Base-by-base conservation (phyloP, 1,140 invertebrate genomes). In the Holotrichia oblita region DNA sequence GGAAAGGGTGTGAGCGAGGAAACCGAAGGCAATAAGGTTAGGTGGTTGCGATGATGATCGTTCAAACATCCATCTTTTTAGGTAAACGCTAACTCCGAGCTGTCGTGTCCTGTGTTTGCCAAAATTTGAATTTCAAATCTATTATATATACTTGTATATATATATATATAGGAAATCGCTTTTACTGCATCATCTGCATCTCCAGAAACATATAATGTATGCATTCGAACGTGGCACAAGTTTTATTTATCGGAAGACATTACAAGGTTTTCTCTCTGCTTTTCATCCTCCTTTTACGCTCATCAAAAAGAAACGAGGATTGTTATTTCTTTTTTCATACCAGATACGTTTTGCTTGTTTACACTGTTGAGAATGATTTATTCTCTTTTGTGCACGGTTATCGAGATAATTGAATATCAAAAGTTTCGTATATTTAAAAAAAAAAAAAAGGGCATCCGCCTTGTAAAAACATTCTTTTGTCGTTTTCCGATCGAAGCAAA, bases 171-270 rank as follows among this genome's bases (percentile, higher is more conserved):
- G 61, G 61, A 69, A 69, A 69, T 69, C 61, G 61, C 22, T 69
- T 69, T 69, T 69, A 69, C 61, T 69, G 61, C 61, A 69, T 69
- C 61, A 69, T 69, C 61, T 69, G 61, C 61, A 69, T 69, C 61
- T 34, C 27, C 27, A 34, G 27, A 34, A 34, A 34, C 27, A 34
- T 34, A 20, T 17, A 69, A 69, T 69, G 24, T 69, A 69, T 69
- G 61, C 9, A 69, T 69, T 69, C 61, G 61, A 69, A 34, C 27
- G 27, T 34, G 17, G 61, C 61, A 34, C 61, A 69, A 17, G 61
- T 69, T 69, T 69, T 69, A 69, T 69, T 69, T 69, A 69, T 69
- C 61, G 61, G 61, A 69, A 69, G 61, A 69, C 61, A 69, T 69
- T 69, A 69, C 22, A 69, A 12, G 6, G 61, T 22, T 69, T 69